Evolutionary conservation across 1,140 invertebrate genomes (phyloP).

Genomic region (Solen grandis): DNA sequence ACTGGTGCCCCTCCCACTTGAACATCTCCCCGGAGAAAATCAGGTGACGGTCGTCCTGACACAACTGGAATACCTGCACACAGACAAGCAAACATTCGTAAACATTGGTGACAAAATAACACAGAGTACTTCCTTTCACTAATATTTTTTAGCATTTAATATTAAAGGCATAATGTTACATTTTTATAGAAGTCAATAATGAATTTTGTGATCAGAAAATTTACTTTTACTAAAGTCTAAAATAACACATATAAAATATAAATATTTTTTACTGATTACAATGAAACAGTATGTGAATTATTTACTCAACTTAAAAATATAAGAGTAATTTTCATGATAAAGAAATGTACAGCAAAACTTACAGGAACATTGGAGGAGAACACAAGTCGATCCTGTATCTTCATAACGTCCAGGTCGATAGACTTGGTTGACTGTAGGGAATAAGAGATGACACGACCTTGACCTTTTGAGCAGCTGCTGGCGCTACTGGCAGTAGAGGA

Average conservation of each 20-base stretch:
- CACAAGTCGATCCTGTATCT: slow-evolving; percentile 73
- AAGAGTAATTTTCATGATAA: too few species aligned
- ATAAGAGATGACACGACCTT: slow-evolving; percentile 7
- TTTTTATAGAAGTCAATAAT: too few species aligned
- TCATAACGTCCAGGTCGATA: slow-evolving; percentile 70
- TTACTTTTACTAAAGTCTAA: too few species aligned
- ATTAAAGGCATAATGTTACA: too few species aligned
- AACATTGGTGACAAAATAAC: too few species aligned
- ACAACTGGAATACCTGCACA: slow-evolving; percentile 73
- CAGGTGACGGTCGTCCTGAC: slow-evolving; percentile 73
- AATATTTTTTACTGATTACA: too few species aligned
- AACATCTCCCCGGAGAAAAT: slow-evolving; percentile 74
- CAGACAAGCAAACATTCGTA: slow-evolving; percentile 31
- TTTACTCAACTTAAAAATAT: too few species aligned
- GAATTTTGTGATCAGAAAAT: too few species aligned
- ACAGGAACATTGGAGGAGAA: slow-evolving; percentile 71
- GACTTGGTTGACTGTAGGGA: slow-evolving; percentile 60
- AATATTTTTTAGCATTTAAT: too few species aligned
- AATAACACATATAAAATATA: too few species aligned
- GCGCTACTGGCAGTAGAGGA: slow-evolving; percentile 57
- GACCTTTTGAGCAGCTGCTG: slow-evolving; percentile 33
- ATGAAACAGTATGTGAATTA: too few species aligned
- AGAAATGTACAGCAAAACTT: slow-evolving; percentile 48
- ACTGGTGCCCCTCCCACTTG: slow-evolving; percentile 66
- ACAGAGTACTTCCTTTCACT: too few species aligned